Conservation (phyloP, 2,113 vertebrate species). For the Lagopus muta region DNA sequence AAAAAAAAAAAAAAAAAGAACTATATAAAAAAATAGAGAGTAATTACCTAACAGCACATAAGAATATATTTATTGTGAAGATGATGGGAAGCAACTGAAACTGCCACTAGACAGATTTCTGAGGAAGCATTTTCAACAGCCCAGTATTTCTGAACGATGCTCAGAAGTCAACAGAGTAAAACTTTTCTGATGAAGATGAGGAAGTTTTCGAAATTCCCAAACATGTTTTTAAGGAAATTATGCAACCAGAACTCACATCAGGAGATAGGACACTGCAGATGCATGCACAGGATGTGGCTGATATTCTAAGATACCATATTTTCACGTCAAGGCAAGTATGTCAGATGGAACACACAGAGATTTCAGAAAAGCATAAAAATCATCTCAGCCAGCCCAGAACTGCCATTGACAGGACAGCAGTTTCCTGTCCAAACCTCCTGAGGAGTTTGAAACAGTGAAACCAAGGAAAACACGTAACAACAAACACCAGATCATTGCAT, state of each 20-base stretch:
- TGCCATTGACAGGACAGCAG: background rate
- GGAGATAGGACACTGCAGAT: background rate
- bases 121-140: background rate
- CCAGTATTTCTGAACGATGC: background rate
- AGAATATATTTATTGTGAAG: background rate
- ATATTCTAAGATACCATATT: background rate
- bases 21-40: background rate
- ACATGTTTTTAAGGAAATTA: background rate
- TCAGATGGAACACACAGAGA: background rate
- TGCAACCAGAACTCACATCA: background rate
- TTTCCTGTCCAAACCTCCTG: background rate
- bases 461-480: background rate
- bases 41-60: background rate
- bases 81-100: background rate
- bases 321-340: rapidly evolving
- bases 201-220: background rate
- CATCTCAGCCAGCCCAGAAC: background rate
- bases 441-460: background rate
- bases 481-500: background rate
- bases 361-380: background rate
- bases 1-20: too few relatives aligned
- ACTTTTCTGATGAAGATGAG: background rate
- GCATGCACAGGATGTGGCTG: background rate
- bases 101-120: background rate
- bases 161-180: background rate